Base-by-base conservation (phyloP, 1,140 invertebrate species). In the Archivesica marissinica region DNA sequence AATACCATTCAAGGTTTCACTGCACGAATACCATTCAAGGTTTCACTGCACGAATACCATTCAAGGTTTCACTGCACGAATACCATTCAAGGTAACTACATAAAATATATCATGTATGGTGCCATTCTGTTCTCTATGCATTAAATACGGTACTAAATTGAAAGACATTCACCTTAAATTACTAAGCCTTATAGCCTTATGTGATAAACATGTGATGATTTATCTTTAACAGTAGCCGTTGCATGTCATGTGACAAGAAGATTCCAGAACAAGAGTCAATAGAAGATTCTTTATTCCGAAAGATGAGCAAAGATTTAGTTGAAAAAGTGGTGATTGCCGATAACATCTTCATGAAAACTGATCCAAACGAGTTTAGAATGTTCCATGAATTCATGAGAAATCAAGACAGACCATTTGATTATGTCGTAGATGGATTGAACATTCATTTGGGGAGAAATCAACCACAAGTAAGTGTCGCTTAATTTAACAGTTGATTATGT, bases 341-440 rank as follows among this genome's bases (percentile, higher is more conserved):
- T 25, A 44, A 64, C 52, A 47, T 78, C 4, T 64, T 13, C 35
- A 23, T 4, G 50, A 64, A n/a, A 2, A 64, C 33, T 20, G 23
- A 28, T 30, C 56, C 75, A 23, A n/a, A 41, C n/a, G 75, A 78
- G 47, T 30, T 78, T 11, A 0, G 44, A 0, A 47, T n/a, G n/a
- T 64, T 78, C 20, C 9, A 6, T 25, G 30, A 11, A 28, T 64
- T 78, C 30, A 61, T 78, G 11, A 15, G 15, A 17, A 78, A 64
- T 20, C 50, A 77, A 33, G 23, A 44, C n/a, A 15, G 33, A 20
- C 66, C 66, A 7, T 78, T 78, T 64, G 75, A 78, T 47, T 61
- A 41, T 44, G 75, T 78, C 1, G 33, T 78, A 7, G 75, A 78
- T 78, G 56, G 20, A 3, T 44, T 56, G 17, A 78, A 78, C 33